Percentiles rank a stretch among this genome's conserved stretches.
Conservation (phyloP, 2,113 vertebrate genomes). For the Fulica atra region DNA sequence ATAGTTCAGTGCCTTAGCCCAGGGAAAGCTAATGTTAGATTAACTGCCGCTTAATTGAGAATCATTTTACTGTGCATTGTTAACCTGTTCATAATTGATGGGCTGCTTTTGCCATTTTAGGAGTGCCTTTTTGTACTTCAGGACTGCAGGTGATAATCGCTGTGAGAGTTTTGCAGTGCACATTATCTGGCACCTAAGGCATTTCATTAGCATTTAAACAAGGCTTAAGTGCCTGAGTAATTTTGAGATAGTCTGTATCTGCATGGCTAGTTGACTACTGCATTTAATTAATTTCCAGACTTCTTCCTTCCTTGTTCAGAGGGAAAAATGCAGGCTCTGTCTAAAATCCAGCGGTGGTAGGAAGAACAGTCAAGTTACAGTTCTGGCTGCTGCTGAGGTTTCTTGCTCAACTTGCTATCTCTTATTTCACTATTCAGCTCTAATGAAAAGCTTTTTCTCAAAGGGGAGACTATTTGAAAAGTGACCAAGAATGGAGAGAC, state of each 20-base stretch:
- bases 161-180: not conserved
- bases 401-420: conserved; percentile 16
- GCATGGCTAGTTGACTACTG: not conserved
- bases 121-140: not conserved
- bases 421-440: not conserved
- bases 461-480: not conserved
- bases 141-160: not conserved
- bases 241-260: conserved; percentile 29
- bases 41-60: conserved; percentile 14
- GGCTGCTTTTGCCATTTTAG: not conserved
- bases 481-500: not conserved
- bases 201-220: conserved; percentile 44
- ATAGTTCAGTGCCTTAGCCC: not conserved
- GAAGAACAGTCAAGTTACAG: conserved; percentile 19
- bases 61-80: not conserved
- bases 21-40: not conserved
- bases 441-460: conserved; percentile 13
- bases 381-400: conserved; percentile 1
- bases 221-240: not conserved
- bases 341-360: not conserved
- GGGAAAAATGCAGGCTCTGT: conserved; percentile 46
- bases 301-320: conserved; percentile 10
- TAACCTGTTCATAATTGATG: conserved; percentile 30
- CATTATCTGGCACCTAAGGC: conserved; percentile 23
- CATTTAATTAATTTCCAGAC: conserved; percentile 43